These are phyloP conservation scores for Pollicipes pollicipes DNA, from an alignment of 1,140 invertebrate species.

Conservation along the genomic window DNA sequence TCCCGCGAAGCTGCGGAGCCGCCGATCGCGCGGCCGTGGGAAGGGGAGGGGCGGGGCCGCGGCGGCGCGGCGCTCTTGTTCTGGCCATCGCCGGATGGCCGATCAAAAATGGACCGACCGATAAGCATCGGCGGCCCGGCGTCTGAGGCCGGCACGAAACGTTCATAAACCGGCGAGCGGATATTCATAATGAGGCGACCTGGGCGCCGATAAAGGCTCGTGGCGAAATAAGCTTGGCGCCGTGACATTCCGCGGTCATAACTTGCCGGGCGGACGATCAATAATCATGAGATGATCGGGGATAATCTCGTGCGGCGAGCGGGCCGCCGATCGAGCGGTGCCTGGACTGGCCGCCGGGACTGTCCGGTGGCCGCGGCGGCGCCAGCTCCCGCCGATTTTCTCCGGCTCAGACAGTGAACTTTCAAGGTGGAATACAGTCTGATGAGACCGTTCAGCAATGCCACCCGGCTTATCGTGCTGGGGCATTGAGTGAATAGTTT, in stretches of 20 bases:
- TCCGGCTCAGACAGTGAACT: neutral
- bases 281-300: neutral
- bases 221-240: neutral
- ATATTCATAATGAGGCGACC: neutral
- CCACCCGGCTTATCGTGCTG: neutral
- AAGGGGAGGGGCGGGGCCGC: too few species aligned
- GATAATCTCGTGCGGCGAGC: too few species aligned
- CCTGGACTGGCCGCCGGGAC: too few species aligned
- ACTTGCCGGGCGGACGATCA: neutral
- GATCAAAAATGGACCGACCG: neutral
- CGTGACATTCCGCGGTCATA: neutral
- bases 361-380: too few species aligned
- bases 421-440: neutral
- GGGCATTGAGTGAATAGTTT: neutral
- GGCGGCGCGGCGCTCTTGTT: neutral
- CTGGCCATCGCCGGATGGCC: neutral
- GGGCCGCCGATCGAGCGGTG: too few species aligned
- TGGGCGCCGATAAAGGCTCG: neutral
- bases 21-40: neutral
- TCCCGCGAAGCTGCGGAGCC: neutral
- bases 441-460: neutral
- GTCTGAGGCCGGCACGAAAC: neutral
- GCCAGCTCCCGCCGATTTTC: too few species aligned
- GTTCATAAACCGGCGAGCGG: neutral
- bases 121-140: neutral